Evolutionary conservation across 2,888 invertebrate species (phyloP).

Genomic region (Poecilobothrus nobilitatus): DNA sequence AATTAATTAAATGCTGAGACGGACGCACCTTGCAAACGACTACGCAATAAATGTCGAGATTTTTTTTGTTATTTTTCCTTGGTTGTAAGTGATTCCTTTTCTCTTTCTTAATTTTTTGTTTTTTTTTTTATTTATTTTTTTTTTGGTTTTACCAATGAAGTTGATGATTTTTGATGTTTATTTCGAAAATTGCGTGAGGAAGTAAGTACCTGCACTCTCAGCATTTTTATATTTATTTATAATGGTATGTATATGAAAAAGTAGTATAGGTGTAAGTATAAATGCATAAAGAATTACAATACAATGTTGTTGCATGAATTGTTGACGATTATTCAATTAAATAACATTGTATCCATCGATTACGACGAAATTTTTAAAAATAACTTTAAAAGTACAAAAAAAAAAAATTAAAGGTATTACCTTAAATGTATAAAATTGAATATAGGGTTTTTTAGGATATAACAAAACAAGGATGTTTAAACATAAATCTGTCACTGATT

Average conservation of each 20-base stretch:
- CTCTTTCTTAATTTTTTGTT: neutral
- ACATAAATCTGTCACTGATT: too few species aligned
- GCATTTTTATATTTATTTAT: too few species aligned
- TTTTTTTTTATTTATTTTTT: neutral
- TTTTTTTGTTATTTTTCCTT: neutral
- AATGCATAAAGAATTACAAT: too few species aligned
- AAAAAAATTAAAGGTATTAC: too few species aligned
- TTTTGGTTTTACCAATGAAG: neutral
- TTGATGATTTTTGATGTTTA: neutral
- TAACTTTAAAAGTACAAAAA: too few species aligned
- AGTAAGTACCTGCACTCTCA: neutral
- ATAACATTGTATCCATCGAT: neutral
- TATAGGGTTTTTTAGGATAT: too few species aligned
- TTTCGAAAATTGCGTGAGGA: neutral
- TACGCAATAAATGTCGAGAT: constrained; percentile 4
- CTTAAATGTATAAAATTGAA: too few species aligned
- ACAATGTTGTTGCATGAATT: neutral
- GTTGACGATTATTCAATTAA: neutral
- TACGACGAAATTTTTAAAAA: too few species aligned
- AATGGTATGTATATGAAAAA: too few species aligned
- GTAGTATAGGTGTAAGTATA: too few species aligned
- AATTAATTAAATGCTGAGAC: neutral
- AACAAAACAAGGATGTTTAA: too few species aligned
- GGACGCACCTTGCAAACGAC: neutral
- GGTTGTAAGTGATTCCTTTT: neutral